Evolutionary conservation across 2,888 invertebrate species (phyloP), one percentile per base, ranked within the genome.

Genomic region (Eupithecia tripunctaria): DNA sequence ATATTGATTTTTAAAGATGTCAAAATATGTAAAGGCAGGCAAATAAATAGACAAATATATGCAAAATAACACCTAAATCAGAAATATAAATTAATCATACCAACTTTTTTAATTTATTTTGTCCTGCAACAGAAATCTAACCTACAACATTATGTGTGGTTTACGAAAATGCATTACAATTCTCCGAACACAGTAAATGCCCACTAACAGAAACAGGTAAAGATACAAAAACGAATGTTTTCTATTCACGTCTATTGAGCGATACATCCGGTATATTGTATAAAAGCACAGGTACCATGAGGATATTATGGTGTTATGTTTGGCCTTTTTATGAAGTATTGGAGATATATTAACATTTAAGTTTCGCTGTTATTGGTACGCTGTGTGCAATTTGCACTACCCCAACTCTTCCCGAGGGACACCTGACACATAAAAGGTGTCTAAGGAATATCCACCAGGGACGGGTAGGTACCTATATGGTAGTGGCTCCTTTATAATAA

Each of bases 241-340:
- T 72, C 73, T 82, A 78, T 67, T 27, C 77, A 74, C 79, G 79
- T 72, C 2, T 51, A 86, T 85, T 82, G 81, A 81, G 80, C 74
- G 62, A 70, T 73, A 80, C 85, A 87, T 90, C 89, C 89, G 88
- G 88, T 87, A 81, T 78, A 82, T 89, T 88, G 86, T 77, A 38
- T 73, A 79, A 79, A 72, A 78, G 80, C 79, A 77, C 81, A 78
- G 47, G 51, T 56, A 60, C 29, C 18, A 60, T 29, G 29, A 60
- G 15, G 60, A 29, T 60, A 18, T 38, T 14, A 38, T 64, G 38
- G 64, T 25, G 38, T 21, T 36, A n/a, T 38, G 63, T 64, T 64
- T 36, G 38, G 32, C n/a, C n/a, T 21, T 38, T 36, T 38, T 36
- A n/a, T n/a, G 27, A 27, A 38, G 14, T 36, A 0, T 29, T 32